A percentile compares a stretch with the other conserved stretches of the same genome.
Conservation (phyloP, 2,797 vertebrate species). For the Hypotaenidia philippensis region DNA sequence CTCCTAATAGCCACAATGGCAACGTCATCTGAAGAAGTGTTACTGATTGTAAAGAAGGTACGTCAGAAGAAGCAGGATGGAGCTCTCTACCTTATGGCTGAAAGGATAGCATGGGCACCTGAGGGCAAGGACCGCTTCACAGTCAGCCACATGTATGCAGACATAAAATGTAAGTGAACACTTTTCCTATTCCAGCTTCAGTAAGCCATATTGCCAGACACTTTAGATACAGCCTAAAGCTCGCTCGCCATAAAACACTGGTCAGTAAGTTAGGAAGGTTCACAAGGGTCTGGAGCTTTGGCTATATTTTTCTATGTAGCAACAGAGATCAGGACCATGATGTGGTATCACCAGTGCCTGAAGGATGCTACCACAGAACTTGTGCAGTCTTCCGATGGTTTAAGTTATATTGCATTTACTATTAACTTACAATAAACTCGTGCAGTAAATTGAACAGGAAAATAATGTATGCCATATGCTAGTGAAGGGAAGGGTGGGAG, state of each 20-base stretch:
- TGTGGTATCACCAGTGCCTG: not conserved
- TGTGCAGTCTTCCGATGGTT: not conserved
- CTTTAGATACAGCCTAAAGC: not conserved
- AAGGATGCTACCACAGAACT: not conserved
- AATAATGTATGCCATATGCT: not conserved
- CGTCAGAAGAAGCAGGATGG: conserved; percentile 98
- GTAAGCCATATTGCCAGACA: not conserved
- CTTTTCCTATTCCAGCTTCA: not conserved
- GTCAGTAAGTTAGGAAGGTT: not conserved
- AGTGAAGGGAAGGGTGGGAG: not conserved
- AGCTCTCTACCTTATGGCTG: conserved; percentile 97
- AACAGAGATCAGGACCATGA: not conserved
- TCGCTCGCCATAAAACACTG: fast-evolving
- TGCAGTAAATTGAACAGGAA: not conserved
- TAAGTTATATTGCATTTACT: not conserved
- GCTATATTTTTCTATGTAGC: not conserved
- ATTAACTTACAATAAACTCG: not conserved
- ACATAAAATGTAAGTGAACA: conserved; percentile 94
- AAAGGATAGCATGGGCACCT: conserved; percentile 96
- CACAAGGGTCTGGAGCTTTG: not conserved
- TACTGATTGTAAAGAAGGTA: conserved; percentile 95
- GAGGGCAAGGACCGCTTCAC: conserved; percentile 98
- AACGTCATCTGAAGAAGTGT: conserved; percentile 96
- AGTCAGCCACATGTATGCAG: conserved; percentile 95
- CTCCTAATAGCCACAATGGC: conserved; percentile 85